A percentile compares a stretch with the other conserved stretches of the same genome.
phyloP scores from a whole-genome alignment of 2,113 vertebrate species.

The Eleginops maclovinus region DNA sequence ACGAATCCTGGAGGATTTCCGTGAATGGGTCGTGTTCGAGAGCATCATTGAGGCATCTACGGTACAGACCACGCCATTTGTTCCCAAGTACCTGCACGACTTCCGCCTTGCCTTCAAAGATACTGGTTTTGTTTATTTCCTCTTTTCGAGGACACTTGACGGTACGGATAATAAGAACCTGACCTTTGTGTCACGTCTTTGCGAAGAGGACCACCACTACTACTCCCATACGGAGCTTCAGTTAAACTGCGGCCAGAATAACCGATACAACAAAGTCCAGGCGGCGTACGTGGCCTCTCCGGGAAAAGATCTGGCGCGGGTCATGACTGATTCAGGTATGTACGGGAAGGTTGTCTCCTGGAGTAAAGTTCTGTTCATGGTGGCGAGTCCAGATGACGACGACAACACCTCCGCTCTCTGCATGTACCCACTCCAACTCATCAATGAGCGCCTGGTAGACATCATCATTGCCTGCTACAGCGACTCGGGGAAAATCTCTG shows the following conservation, averaged over 20 bases:
- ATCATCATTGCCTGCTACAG: conserved; percentile 90
- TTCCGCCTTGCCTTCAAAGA: conserved; percentile 89
- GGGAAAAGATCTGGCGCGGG: conserved; percentile 81
- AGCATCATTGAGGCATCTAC: conserved; percentile 88
- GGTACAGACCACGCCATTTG: conserved; percentile 86
- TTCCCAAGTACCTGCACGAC: conserved; percentile 83
- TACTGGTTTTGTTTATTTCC: conserved; percentile 88
- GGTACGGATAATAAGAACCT: conserved; percentile 85
- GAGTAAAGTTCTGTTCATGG: conserved; percentile 87
- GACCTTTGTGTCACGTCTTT: conserved; percentile 91
- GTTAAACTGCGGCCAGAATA: conserved; percentile 82
- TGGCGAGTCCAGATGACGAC: conserved; percentile 87
- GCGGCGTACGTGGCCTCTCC: conserved; percentile 85
- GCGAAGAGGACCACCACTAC: conserved; percentile 89
- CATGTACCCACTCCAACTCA: conserved; percentile 87
- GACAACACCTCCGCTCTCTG: conserved; percentile 85
- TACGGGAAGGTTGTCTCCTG: conserved; percentile 58
- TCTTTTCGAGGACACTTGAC: conserved; percentile 90
- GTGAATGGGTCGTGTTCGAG: conserved; percentile 91
- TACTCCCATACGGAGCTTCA: conserved; percentile 96
- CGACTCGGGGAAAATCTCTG: conserved; percentile 65
- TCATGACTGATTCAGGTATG: conserved; percentile 67
- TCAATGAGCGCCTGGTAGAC: conserved; percentile 87
- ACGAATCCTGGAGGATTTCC: conserved; percentile 85
- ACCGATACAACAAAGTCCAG: conserved; percentile 85